Base-by-base conservation (phyloP, 2,113 vertebrate genomes). In the Haemorhous mexicanus region DNA sequence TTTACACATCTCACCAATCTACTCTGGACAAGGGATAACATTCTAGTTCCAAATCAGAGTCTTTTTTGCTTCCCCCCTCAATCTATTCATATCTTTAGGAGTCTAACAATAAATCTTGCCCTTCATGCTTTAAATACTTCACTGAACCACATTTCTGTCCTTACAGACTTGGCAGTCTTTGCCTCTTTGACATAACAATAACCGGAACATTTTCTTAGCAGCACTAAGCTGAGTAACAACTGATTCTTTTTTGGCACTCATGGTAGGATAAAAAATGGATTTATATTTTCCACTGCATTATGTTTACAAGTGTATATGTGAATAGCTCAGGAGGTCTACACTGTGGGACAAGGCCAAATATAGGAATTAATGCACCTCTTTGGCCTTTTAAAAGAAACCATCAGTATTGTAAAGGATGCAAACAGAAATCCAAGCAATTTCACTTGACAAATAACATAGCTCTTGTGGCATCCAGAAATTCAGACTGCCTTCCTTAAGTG, bases 141-240 rank as follows among this genome's bases (percentile, higher is more conserved):
- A 85, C 67, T 62, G 53, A 96, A 96, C 55, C 86, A 68, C 79
- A 87, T 81, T 88, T 91, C 41, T 95, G 75, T 88, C 87, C 62
- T 94, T 90, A 77, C 28, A 77, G 85, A 90, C 89, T 93, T 93
- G 69, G 77, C 90, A 86, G 87, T 83, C 67, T 96, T 90, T 86
- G 28, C 78, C 52, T 77, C 84, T 83, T 94, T 90, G 66, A 93
- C 68, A 85, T 83, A 96, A 92, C 84, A 97, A 91, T 84, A 93
- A 91, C 55, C 7, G 15, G 46, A 95, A 96, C 79, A 81, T 95
- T 95, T 96, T 95, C 85, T 92, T 77, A 92, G 79, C 69, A 93
- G 64, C 77, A 76, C 35, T 91, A 92, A 83, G 74, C 66, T 84
- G 69, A 88, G 70, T 52, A 97, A 96, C 49, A 96, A 95, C 64